Evolutionary conservation across 2,888 invertebrate species (phyloP).

Genomic region (Vandiemenella viatica): DNA sequence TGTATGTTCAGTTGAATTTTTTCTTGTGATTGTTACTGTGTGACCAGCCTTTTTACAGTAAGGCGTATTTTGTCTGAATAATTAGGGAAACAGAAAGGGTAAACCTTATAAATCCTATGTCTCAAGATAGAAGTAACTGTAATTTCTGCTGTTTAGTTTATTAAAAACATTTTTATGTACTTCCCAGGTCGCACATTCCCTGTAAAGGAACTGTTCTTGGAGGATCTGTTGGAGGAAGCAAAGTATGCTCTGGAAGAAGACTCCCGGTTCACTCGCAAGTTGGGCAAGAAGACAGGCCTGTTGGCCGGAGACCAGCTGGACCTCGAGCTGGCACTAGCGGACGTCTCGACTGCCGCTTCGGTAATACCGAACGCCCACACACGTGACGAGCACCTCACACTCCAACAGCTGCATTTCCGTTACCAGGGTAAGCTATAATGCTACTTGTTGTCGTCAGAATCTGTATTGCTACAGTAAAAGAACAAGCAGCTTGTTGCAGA

Average conservation of each 20-base stretch:
- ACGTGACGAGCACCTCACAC: slow-evolving; percentile 53
- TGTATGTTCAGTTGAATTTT: too few species aligned
- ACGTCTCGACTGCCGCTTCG: slow-evolving; percentile 37
- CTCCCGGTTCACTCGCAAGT: slow-evolving; percentile 44
- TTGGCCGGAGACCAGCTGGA: slow-evolving; percentile 34
- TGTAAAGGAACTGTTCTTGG: slow-evolving; percentile 64
- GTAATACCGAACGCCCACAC: slow-evolving; percentile 44
- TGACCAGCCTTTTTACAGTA: too few species aligned
- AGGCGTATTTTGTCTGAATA: too few species aligned
- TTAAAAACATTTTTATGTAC: too few species aligned
- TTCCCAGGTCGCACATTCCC: slow-evolving; percentile 54
- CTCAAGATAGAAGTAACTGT: too few species aligned
- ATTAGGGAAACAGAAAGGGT: too few species aligned
- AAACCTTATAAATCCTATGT: too few species aligned
- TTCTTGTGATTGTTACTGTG: too few species aligned
- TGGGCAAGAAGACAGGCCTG: slow-evolving; percentile 37
- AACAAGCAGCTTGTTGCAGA: too few species aligned
- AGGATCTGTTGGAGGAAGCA: slow-evolving; percentile 65
- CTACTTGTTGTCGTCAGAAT: slow-evolving; percentile 1
- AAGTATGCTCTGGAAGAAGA: slow-evolving; percentile 45
- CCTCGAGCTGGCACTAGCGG: slow-evolving; percentile 47
- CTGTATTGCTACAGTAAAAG: too few species aligned
- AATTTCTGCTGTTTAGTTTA: too few species aligned
- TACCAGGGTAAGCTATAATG: slow-evolving; percentile 43
- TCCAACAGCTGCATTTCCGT: slow-evolving; percentile 49